Percentiles rank a stretch among this genome's conserved stretches.
phyloP scores from a whole-genome alignment of 1,140 invertebrate species.

The Aphaenogaster rudis region DNA sequence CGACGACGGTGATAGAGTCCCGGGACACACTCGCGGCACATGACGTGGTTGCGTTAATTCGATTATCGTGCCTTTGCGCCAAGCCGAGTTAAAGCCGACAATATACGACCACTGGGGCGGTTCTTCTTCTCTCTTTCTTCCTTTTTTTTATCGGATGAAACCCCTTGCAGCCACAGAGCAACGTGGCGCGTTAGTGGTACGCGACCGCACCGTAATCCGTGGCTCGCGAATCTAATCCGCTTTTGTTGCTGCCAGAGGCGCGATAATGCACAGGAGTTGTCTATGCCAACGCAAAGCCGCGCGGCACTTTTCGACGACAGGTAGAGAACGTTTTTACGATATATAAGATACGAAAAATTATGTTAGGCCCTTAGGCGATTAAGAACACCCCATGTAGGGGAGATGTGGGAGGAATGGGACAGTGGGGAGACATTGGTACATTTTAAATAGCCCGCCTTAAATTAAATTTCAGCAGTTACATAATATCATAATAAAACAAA shows the following conservation, averaged over 20 bases:
- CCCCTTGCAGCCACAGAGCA: slow-evolving; percentile 78
- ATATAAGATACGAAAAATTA: neutral
- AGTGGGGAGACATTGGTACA: no score
- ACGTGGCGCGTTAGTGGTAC: slow-evolving; percentile 70
- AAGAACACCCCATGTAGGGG: neutral
- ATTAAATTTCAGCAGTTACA: neutral
- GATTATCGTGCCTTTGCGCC: neutral
- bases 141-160: slow-evolving; percentile 83
- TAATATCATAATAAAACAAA: neutral
- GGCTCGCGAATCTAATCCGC: slow-evolving; percentile 71
- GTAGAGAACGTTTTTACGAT: slow-evolving; percentile 26
- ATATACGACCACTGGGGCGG: slow-evolving; percentile 64
- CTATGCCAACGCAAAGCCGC: slow-evolving; percentile 3
- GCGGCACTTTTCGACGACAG: neutral
- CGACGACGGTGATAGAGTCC: neutral
- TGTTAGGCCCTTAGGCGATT: neutral
- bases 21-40: neutral
- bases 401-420: no score
- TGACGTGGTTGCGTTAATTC: slow-evolving; percentile 2
- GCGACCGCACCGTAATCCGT: slow-evolving; percentile 69
- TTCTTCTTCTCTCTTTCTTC: slow-evolving; percentile 60
- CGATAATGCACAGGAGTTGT: slow-evolving; percentile 39
- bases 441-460: no score
- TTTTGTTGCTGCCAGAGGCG: slow-evolving; percentile 60
- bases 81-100: neutral